A percentile compares a stretch with the other conserved stretches of the same genome.
Conservation (phyloP, 1,140 invertebrate species). For the Megalonaias nervosa region DNA sequence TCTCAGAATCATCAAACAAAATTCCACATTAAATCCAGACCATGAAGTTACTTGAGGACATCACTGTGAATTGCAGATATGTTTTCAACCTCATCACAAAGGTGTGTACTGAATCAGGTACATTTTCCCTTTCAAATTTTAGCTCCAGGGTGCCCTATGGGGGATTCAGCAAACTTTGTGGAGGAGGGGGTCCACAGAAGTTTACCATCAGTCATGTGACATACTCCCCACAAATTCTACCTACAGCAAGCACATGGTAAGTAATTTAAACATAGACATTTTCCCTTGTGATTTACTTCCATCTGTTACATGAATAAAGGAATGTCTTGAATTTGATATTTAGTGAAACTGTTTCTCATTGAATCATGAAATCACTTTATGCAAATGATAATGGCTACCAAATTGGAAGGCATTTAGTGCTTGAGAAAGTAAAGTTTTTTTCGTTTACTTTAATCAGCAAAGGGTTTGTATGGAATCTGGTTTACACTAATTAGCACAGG, state of each 20-base stretch:
- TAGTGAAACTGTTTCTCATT: neutral
- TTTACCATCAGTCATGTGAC: slow-evolving; percentile 60
- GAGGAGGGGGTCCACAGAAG: slow-evolving; percentile 56
- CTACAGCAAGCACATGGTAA: slow-evolving; percentile 66
- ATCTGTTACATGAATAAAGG: neutral
- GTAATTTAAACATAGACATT: neutral
- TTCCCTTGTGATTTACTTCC: neutral
- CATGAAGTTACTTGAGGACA: too few relatives aligned
- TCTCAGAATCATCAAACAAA: too few relatives aligned
- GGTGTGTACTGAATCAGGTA: too few relatives aligned
- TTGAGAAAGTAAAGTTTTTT: too few relatives aligned
- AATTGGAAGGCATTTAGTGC: neutral
- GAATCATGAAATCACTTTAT: neutral
- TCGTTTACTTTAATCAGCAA: too few relatives aligned
- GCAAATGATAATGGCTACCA: too few relatives aligned
- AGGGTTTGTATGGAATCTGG: too few relatives aligned
- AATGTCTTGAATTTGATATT: neutral
- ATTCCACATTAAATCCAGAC: too few relatives aligned
- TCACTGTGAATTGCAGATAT: too few relatives aligned
- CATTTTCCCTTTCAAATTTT: neutral
- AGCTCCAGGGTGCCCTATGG: slow-evolving; percentile 67
- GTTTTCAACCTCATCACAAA: too few relatives aligned
- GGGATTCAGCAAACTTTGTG: slow-evolving; percentile 59
- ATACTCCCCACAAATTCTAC: slow-evolving; percentile 48
- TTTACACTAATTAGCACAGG: too few relatives aligned